Conservation (phyloP, 2,113 vertebrate genomes). For the Eulemur rufifrons region DNA sequence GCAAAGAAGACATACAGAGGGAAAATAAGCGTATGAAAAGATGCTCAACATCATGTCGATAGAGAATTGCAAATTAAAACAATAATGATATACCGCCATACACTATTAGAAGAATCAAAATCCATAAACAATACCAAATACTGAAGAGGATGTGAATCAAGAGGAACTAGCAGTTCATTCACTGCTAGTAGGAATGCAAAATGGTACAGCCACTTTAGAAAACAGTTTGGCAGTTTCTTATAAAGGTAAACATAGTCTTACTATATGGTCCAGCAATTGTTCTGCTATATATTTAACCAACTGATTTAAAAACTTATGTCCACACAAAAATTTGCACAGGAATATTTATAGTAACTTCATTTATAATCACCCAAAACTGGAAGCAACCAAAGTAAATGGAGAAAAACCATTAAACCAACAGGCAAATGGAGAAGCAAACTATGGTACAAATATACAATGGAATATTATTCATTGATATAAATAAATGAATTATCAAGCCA, state of each 20-base stretch:
- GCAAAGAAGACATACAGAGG: neutral
- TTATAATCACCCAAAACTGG: neutral
- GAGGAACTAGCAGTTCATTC: neutral
- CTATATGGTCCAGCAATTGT: neutral
- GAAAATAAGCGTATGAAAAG: neutral
- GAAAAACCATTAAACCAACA: neutral
- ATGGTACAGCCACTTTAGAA: neutral
- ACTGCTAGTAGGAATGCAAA: neutral
- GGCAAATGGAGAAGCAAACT: neutral
- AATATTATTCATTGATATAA: neutral
- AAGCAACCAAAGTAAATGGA: neutral
- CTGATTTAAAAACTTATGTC: neutral
- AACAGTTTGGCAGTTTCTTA: neutral
- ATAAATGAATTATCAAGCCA: neutral
- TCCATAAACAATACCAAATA: neutral
- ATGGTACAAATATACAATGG: neutral
- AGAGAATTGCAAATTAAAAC: neutral
- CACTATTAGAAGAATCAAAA: neutral
- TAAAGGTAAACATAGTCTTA: neutral
- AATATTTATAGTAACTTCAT: neutral
- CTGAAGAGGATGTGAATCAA: neutral
- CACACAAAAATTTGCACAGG: neutral
- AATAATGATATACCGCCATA: neutral
- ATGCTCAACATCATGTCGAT: neutral
- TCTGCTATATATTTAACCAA: neutral